A percentile compares a stretch with the other conserved stretches of the same genome.
Evolutionary conservation across 1,140 invertebrate species (phyloP).

Genomic region (Paramacrobiotus metropolitanus): DNA sequence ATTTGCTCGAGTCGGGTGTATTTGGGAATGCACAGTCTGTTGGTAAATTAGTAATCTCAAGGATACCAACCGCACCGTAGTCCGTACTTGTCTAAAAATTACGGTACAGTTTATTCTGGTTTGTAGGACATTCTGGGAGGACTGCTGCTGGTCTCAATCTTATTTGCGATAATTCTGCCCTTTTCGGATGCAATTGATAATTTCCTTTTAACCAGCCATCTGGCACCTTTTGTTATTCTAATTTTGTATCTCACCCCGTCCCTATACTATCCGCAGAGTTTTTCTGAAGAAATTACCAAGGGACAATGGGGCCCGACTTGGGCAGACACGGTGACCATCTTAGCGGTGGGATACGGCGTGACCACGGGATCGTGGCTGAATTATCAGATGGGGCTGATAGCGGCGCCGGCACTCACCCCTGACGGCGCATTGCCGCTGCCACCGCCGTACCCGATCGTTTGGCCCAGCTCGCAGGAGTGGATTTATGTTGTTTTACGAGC

Average conservation of each 20-base stretch:
- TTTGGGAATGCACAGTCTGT: conserved; percentile 68
- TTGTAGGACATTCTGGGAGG: conserved; percentile 50
- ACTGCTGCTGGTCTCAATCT: conserved; percentile 33
- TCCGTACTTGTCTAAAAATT: too few species aligned
- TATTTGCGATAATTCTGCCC: conserved; percentile 46
- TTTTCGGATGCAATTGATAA: conserved; percentile 44
- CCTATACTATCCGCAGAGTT: conserved; percentile 34
- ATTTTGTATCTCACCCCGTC: conserved; percentile 36
- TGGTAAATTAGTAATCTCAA: too few species aligned
- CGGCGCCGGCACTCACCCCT: not conserved
- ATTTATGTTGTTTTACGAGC: conserved; percentile 38
- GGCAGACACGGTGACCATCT: conserved; percentile 3
- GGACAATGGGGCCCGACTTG: conserved; percentile 9
- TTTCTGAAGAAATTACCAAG: conserved; percentile 5
- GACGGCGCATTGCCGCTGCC: conserved; percentile 20
- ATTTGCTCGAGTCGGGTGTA: conserved; percentile 64
- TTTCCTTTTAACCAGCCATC: conserved; percentile 39
- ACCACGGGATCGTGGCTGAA: conserved; percentile 57
- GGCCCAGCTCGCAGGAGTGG: conserved; percentile 45
- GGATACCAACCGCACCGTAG: too few species aligned
- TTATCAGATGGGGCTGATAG: conserved; percentile 44
- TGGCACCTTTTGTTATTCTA: conserved; percentile 38
- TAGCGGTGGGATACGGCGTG: conserved; percentile 29
- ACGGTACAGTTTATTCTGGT: too few species aligned
- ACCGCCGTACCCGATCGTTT: conserved; percentile 47